Conservation (phyloP, 2,113 vertebrate species). For the Leucopsar rothschildi region DNA sequence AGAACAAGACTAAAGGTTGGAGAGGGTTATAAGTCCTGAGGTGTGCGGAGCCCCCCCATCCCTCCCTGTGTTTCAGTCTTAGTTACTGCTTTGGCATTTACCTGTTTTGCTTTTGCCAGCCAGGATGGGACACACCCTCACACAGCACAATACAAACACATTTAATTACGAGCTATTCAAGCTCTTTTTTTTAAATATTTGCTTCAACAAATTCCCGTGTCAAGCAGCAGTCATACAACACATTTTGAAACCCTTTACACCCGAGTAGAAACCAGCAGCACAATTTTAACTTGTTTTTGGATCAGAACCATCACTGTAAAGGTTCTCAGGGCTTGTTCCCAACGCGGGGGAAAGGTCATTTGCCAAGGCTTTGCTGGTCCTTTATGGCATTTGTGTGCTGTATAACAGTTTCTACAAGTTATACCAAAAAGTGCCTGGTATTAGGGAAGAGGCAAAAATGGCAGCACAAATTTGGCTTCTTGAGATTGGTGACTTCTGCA, state of each 20-base stretch:
- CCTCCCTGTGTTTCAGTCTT: not conserved
- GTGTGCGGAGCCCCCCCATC: not conserved
- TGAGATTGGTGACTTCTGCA: not conserved
- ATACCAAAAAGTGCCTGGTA: not conserved
- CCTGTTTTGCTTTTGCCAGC: not conserved
- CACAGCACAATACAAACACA: constrained; percentile 13
- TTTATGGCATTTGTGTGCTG: not conserved
- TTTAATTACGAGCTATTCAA: constrained; percentile 35
- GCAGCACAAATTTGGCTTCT: not conserved
- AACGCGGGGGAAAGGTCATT: not conserved
- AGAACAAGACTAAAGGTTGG: not conserved
- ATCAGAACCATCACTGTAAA: not conserved
- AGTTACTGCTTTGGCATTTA: constrained; percentile 6
- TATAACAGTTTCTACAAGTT: not conserved
- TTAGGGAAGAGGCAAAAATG: not conserved
- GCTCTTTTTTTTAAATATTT: not conserved
- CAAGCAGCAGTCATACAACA: not conserved
- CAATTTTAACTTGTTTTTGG: not conserved
- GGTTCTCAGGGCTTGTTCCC: not conserved
- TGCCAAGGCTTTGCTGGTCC: not conserved
- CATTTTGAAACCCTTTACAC: not conserved
- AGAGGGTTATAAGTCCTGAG: not conserved
- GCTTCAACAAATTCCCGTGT: not conserved
- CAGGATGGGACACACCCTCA: constrained; percentile 36
- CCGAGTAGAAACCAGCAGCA: not conserved